Evolutionary conservation across 2,797 vertebrate genomes (phyloP).

Genomic region (Phrynocephalus vlangalii): DNA sequence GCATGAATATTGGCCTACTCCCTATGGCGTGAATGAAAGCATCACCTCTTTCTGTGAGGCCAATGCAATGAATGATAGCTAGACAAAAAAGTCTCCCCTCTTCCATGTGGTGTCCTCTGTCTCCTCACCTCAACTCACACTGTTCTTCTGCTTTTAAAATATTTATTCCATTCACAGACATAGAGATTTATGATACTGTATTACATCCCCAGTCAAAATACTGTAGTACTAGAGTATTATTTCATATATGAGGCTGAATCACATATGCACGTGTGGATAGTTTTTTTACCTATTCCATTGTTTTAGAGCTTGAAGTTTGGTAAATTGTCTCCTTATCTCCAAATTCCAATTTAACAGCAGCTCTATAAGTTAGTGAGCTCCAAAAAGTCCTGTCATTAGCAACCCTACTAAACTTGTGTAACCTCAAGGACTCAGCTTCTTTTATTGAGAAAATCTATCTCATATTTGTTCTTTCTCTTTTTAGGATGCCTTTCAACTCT

Average conservation of each 20-base stretch:
- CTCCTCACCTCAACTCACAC: not conserved
- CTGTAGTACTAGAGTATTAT: not conserved
- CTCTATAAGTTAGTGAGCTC: too few relatives aligned
- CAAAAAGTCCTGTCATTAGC: too few relatives aligned
- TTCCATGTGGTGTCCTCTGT: not conserved
- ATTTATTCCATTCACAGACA: not conserved
- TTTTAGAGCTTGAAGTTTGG: not conserved
- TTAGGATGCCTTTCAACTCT: too few relatives aligned
- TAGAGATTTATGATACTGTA: not conserved
- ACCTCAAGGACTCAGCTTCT: too few relatives aligned
- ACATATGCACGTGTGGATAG: not conserved
- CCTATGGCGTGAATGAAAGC: not conserved
- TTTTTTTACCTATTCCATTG: not conserved
- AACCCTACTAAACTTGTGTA: too few relatives aligned
- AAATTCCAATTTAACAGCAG: too few relatives aligned
- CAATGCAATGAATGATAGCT: not conserved
- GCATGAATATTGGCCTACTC: constrained; percentile 33
- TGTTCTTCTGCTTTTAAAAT: not conserved
- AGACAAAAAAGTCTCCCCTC: not conserved
- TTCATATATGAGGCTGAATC: not conserved
- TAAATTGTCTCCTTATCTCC: too few relatives aligned
- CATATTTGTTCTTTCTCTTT: too few relatives aligned
- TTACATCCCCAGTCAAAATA: not conserved
- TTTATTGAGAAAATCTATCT: too few relatives aligned
- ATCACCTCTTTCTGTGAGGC: rapidly evolving